Base-by-base conservation (phyloP, 1,140 invertebrate species). In the Vollenhovia emeryi region DNA sequence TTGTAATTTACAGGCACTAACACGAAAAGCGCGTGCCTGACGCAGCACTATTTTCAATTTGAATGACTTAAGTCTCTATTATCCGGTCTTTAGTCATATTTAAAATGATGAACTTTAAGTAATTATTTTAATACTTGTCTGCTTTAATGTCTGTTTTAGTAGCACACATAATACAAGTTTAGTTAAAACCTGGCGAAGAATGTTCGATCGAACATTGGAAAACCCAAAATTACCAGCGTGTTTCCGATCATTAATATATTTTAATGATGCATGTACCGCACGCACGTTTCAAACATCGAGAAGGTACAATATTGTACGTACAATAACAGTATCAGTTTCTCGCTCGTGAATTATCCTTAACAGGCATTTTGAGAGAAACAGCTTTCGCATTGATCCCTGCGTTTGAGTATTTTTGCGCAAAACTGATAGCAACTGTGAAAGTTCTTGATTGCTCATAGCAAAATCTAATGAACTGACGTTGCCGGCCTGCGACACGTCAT, bases 391-490 rank as follows among this genome's bases (percentile, higher is more conserved):
- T 71, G 78, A 57, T 69, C 9, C 18, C 43, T 27, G 52, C 21
- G 11, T 13, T 40, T 43, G 18, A 73, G 18, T 73, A 59, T 73
- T 82, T 68, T 73, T 24, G 40, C 24, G 55, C 43, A 33, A 80
- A 71, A 36, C 50, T 80, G 24, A 71, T 57, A 71, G 24, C 36
- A 62, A 36, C 78, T n/a, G 27, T 36, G 66, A 73, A 73, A 57
- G 64, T 71, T 80, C 36, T 59, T 27, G 50, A 27, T 80, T 71
- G 21, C n/a, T 21, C 30, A 24, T 73, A 73, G 30, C 43, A 69
- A 40, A n/a, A 30, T 71, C 40, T 82, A 82, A 82, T 52, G 36
- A 82, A 82, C 52, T 82, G 50, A 27, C 18, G 50, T 43, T 30
- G 60, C 45, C 30, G 13, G 8, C n/a, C 71, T 30, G 50, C 64